A percentile compares a stretch with the other conserved stretches of the same genome.
Evolutionary conservation across 2,113 vertebrate genomes (phyloP).

Genomic region (Pionites leucogaster): DNA sequence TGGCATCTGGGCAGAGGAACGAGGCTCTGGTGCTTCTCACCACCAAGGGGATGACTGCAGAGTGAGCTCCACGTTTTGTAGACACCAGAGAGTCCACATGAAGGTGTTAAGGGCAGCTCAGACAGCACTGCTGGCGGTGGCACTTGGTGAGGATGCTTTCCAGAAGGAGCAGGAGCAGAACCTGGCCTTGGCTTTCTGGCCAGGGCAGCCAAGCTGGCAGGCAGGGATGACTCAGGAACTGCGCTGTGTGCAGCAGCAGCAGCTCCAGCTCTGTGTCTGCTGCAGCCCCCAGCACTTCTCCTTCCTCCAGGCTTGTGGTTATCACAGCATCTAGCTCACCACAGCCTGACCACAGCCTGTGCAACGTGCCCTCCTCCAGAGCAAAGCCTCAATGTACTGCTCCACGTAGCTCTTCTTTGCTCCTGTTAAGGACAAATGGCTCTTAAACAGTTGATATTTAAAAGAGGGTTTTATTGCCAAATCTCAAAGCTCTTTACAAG

Average conservation of each 20-base stretch:
- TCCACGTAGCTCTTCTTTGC: background rate
- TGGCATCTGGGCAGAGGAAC: background rate
- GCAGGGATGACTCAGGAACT: background rate
- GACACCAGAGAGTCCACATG: background rate
- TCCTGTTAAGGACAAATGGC: slow-evolving; percentile 10
- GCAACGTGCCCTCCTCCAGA: background rate
- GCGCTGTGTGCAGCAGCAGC: background rate
- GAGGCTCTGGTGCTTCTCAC: background rate
- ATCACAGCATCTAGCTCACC: background rate
- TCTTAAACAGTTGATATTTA: slow-evolving; percentile 19
- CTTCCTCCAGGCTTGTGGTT: background rate
- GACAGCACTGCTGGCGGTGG: background rate
- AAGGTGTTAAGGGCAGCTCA: background rate
- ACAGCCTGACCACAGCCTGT: background rate
- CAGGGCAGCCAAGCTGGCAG: background rate
- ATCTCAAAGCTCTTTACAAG: slow-evolving; percentile 66
- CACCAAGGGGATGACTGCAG: background rate
- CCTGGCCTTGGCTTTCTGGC: background rate
- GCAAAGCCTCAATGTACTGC: background rate
- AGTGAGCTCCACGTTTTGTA: background rate
- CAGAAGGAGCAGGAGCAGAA: background rate
- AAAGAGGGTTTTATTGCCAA: slow-evolving; percentile 74
- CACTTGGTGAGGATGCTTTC: background rate
- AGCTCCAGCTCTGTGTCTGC: background rate
- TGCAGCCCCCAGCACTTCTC: background rate